These are phyloP conservation scores for Papilio gigon DNA, from an alignment of 2,888 invertebrate genomes.

Conservation along the genomic window DNA sequence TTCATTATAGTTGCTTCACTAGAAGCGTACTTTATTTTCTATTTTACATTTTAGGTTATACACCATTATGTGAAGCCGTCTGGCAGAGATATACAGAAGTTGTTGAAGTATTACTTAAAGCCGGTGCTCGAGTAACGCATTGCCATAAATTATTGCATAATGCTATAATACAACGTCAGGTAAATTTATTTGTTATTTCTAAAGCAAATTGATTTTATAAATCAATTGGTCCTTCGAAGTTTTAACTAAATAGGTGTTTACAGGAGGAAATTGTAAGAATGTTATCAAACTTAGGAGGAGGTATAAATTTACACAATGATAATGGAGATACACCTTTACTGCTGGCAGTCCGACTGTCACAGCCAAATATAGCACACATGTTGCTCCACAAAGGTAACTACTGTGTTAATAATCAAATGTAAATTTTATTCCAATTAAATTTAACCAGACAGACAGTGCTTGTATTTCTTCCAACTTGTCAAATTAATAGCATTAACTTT, in stretches of 20 bases:
- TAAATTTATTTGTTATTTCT: constrained; percentile 41
- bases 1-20: too few relatives aligned
- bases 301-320: constrained; percentile 84
- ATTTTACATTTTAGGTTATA: constrained; percentile 79
- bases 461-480: too few relatives aligned
- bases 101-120: constrained; percentile 82
- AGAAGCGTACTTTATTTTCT: too few relatives aligned
- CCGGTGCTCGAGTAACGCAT: constrained; percentile 87
- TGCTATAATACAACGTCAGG: constrained; percentile 84
- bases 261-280: constrained; percentile 81
- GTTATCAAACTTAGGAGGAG: constrained; percentile 80
- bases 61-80: constrained; percentile 87
- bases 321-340: constrained; percentile 87
- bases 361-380: constrained; percentile 76
- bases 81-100: constrained; percentile 84
- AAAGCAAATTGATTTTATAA: neutral
- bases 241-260: neutral
- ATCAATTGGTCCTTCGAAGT: neutral
- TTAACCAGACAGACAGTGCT: too few relatives aligned
- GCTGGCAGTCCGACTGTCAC: constrained; percentile 79
- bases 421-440: too few relatives aligned
- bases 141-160: constrained; percentile 87
- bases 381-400: constrained; percentile 80
- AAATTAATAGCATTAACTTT: too few relatives aligned
- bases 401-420: neutral